Evolutionary conservation across 1,140 invertebrate genomes (phyloP), one percentile per base, ranked within the genome.

Genomic region (Probaryconus sp.): DNA sequence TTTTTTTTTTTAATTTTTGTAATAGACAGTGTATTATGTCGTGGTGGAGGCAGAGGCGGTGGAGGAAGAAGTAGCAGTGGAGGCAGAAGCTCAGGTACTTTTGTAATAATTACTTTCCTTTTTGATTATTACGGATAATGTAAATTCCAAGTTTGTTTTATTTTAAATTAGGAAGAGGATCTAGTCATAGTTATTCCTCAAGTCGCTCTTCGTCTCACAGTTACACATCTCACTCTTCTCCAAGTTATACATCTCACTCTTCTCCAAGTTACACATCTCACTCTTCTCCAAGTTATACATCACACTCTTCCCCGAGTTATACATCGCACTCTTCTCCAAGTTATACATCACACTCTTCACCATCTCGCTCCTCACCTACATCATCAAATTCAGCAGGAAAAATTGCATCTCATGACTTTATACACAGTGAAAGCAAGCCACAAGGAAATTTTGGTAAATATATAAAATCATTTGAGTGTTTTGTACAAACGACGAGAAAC

Each of bases 171-270:
- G 5, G 1, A 24, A 7, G 28, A 63, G 58, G 58, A 51, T 55
- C 30, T 24, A 5, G 21, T 13, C 43, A 37, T 43, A 11, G 28
- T 9, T 31, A 13, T 9, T 60, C 55, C 5, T 38, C 21, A 3
- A 24, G 21, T 24, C 7, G 3, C 3, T 7, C 3, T 24, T 24
- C 21, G 3, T 24, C 21, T 7, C 7, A 3, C 3, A 24, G 48
- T 17, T 28, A 48, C 30, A n/a, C n/a, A n/a, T 24, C 21, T 4
- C 21, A 24, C 7, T 24, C 21, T 24, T 24, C 21, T 7, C 7
- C 21, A 7, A 24, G 48, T 17, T 28, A 48, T 38, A n/a, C n/a
- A n/a, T 67, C 64, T 7, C 43, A 38, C n/a, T 21, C 17, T 42
- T 42, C 38, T 4, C 7, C 21, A 4, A 24, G 21, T 4, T 9